Conservation (phyloP, 1,140 invertebrate species). For the Temnothorax curvispinosus region DNA sequence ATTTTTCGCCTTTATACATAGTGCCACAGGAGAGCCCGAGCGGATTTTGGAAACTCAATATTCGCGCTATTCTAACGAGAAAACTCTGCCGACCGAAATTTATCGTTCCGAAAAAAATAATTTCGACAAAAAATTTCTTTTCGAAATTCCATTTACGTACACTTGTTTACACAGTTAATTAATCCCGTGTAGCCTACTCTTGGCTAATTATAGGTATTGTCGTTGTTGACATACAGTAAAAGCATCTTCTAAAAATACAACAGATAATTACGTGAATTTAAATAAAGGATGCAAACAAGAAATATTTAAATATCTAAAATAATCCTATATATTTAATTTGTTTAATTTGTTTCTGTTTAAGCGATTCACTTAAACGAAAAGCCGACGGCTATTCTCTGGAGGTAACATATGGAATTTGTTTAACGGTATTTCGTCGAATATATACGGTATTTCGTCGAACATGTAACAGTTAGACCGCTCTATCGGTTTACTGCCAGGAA, state of each 20-base stretch:
- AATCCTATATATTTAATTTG: background rate
- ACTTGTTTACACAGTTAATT: background rate
- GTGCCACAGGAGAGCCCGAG: background rate
- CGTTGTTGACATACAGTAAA: background rate
- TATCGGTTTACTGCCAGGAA: background rate
- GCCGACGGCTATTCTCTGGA: background rate
- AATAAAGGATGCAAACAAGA: background rate
- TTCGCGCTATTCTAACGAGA: conserved; percentile 35
- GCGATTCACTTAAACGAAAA: background rate
- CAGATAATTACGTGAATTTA: background rate
- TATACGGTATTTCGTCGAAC: background rate
- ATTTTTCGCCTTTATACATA: conserved; percentile 42
- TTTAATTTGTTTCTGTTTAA: background rate
- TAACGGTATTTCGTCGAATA: background rate
- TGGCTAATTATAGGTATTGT: background rate
- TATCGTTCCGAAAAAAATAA: background rate
- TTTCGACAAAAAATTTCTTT: background rate
- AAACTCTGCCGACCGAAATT: conserved; percentile 30
- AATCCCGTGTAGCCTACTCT: background rate
- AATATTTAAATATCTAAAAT: background rate
- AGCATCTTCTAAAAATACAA: background rate
- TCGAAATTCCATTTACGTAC: background rate
- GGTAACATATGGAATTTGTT: background rate
- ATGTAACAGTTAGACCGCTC: background rate
- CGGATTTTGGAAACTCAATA: conserved; percentile 36